These are phyloP conservation scores for Arnoldichthys spilopterus DNA, from an alignment of 2,797 vertebrate species.

Conservation along the genomic window DNA sequence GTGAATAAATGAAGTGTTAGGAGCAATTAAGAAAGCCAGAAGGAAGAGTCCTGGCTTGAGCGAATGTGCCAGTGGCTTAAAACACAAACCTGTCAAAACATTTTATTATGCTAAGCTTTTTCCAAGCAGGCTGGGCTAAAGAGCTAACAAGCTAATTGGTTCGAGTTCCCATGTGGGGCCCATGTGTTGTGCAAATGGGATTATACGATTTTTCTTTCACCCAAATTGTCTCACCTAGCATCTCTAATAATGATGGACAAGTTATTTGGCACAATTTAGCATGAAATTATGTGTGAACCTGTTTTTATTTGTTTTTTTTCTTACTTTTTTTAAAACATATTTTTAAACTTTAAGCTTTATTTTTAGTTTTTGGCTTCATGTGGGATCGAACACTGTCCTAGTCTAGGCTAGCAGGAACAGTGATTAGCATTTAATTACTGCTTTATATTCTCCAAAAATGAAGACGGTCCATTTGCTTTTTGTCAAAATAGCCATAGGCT, in stretches of 20 bases:
- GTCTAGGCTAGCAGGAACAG: no score
- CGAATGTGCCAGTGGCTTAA: background rate
- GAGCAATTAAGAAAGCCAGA: conserved; percentile 5
- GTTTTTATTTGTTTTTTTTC: no score
- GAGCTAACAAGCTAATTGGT: background rate
- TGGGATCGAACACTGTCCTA: no score
- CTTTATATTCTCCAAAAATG: no score
- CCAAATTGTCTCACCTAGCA: background rate
- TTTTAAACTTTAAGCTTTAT: no score
- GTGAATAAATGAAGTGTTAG: background rate
- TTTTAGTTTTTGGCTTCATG: no score
- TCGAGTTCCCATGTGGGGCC: background rate
- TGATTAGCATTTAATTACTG: no score
- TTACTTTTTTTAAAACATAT: no score
- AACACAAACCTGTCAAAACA: background rate
- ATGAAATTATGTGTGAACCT: no score
- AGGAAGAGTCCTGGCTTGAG: background rate
- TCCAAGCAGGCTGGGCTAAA: background rate
- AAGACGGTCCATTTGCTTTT: no score
- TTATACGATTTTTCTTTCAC: background rate
- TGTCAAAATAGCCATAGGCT: background rate
- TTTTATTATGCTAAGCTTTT: background rate
- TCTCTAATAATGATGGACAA: background rate
- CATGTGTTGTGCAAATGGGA: background rate
- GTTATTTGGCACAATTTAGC: background rate